Percentiles rank a stretch among this genome's conserved stretches.
phyloP scores from a whole-genome alignment of 2,888 invertebrate genomes.

The Sarcophaga caerulescens region DNA sequence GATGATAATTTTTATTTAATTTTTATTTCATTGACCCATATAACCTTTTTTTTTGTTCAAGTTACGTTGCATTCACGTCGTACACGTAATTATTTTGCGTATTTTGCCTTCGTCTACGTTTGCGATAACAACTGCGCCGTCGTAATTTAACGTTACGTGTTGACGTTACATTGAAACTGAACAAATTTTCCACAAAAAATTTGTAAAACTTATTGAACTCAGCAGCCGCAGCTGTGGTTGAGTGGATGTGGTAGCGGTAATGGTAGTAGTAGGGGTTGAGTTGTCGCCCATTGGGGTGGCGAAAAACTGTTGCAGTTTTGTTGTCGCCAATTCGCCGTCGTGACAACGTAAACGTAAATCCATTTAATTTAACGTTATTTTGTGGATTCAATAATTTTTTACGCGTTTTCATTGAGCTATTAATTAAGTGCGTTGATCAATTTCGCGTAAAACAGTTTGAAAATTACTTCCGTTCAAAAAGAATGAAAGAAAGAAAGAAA shows the following conservation, averaged over 20 bases:
- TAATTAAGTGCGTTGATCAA: not conserved
- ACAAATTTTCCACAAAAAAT: slow-evolving; percentile 46
- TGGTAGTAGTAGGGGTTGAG: not conserved
- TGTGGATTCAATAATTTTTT: slow-evolving; percentile 36
- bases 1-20: not conserved
- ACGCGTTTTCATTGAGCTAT: slow-evolving; percentile 61
- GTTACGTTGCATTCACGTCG: slow-evolving; percentile 20
- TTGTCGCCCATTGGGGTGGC: slow-evolving; percentile 30
- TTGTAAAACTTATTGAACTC: slow-evolving; percentile 6
- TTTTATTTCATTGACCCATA: slow-evolving; percentile 1
- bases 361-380: slow-evolving; percentile 52
- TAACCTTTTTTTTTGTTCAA: not conserved
- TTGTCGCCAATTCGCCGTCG: slow-evolving; percentile 42
- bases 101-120: slow-evolving; percentile 55
- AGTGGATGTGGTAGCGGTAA: not conserved
- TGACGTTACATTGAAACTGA: slow-evolving; percentile 31
- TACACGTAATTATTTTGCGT: slow-evolving; percentile 15
- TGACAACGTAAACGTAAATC: slow-evolving; percentile 30
- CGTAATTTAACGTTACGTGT: slow-evolving; percentile 37
- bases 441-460: not conserved
- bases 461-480: not conserved
- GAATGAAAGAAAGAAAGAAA: not conserved
- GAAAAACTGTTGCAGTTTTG: slow-evolving; percentile 53
- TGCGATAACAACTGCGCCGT: slow-evolving; percentile 59
- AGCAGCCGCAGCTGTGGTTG: not conserved